Evolutionary conservation across 2,888 invertebrate species (phyloP).

Genomic region (Eutolmus rufibarbis): DNA sequence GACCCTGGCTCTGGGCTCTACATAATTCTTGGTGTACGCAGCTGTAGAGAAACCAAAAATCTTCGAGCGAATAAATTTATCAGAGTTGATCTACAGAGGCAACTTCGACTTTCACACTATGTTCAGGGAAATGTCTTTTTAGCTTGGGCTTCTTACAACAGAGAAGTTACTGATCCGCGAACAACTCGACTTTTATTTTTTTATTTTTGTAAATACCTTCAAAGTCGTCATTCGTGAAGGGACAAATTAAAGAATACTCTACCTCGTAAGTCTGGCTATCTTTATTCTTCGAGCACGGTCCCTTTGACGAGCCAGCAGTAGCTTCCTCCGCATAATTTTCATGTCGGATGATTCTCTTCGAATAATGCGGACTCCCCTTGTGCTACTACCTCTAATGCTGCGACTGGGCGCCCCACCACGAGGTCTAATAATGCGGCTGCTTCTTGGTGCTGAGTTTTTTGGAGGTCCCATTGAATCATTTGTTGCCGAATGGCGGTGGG

Average conservation of each 20-base stretch:
- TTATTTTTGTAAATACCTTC: slow-evolving; percentile 7
- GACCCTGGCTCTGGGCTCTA: background rate
- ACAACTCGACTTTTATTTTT: background rate
- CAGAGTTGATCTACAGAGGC: background rate
- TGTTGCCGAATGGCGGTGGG: slow-evolving; percentile 44
- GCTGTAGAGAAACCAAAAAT: background rate
- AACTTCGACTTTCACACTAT: background rate
- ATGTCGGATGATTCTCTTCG: slow-evolving; percentile 59
- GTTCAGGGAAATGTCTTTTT: background rate
- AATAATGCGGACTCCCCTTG: slow-evolving; percentile 53
- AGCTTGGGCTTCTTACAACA: slow-evolving; percentile 7
- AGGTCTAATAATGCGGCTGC: slow-evolving; percentile 55
- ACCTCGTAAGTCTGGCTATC: slow-evolving; percentile 63
- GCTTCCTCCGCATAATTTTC: slow-evolving; percentile 60
- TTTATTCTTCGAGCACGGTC: slow-evolving; percentile 60
- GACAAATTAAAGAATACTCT: slow-evolving; percentile 51
- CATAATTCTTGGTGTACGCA: background rate
- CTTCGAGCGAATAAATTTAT: background rate
- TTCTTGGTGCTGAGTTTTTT: slow-evolving; percentile 57
- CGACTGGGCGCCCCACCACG: slow-evolving; percentile 55
- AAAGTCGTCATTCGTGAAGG: slow-evolving; percentile 34
- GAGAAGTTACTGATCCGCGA: background rate
- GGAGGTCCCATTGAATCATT: slow-evolving; percentile 61
- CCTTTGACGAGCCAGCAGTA: slow-evolving; percentile 60
- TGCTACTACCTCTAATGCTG: slow-evolving; percentile 52